Evolutionary conservation across 2,797 vertebrate species (phyloP).

Genomic region (Notamacropus eugenii): DNA sequence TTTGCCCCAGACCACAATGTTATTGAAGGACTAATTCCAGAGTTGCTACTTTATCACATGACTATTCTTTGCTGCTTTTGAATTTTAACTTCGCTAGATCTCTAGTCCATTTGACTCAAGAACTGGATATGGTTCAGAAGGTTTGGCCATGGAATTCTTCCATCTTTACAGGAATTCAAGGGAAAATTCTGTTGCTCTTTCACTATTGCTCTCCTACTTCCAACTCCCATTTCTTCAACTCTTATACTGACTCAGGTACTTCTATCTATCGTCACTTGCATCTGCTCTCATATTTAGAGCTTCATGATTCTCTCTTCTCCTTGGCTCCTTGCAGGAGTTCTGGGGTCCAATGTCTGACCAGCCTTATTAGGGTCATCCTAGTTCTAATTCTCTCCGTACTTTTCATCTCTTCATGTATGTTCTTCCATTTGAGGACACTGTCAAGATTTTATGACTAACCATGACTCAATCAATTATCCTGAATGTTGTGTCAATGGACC

Average conservation of each 20-base stretch:
- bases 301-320: too few species aligned
- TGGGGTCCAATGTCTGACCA: too few species aligned
- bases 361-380: too few species aligned
- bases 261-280: neutral
- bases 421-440: too few species aligned
- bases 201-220: neutral
- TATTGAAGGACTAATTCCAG: neutral
- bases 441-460: too few species aligned
- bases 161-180: neutral
- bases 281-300: too few species aligned
- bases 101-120: neutral
- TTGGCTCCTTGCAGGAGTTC: too few species aligned
- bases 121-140: neutral
- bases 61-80: neutral
- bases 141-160: neutral
- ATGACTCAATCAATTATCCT: too few species aligned
- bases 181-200: neutral
- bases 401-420: too few species aligned
- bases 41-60: neutral
- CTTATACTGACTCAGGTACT: neutral
- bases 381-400: too few species aligned
- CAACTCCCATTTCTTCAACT: neutral
- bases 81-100: neutral
- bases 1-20: neutral
- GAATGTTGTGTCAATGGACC: too few species aligned